Percentiles rank a stretch among this genome's conserved stretches.
Evolutionary conservation across 2,888 invertebrate species (phyloP).

Genomic region (Rotaria macrura): DNA sequence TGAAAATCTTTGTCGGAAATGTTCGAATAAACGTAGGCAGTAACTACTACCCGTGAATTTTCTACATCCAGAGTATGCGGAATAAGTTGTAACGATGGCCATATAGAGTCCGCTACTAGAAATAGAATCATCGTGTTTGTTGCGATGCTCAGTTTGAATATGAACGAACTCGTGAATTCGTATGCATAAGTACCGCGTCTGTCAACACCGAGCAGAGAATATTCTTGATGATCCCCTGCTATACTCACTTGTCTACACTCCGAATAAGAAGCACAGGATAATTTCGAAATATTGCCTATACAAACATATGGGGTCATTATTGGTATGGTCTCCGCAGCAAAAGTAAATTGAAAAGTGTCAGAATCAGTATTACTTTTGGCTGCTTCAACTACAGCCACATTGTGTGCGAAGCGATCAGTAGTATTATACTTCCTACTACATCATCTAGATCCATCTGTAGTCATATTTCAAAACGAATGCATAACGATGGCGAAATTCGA

Average conservation of each 20-base stretch:
- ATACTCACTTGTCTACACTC: neutral
- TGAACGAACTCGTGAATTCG: neutral
- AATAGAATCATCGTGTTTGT: neutral
- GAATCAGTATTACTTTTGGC: neutral
- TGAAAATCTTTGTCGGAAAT: neutral
- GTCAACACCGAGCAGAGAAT: neutral
- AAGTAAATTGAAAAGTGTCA: neutral
- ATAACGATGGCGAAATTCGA: neutral
- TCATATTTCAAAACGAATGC: neutral
- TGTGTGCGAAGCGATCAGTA: neutral
- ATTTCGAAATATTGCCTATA: neutral
- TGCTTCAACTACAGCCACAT: neutral
- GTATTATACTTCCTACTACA: neutral
- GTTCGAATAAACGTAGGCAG: neutral
- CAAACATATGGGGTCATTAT: neutral
- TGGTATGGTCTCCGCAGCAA: neutral
- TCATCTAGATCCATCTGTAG: neutral
- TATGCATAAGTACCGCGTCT: neutral
- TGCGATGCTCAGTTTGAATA: neutral
- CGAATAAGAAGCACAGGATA: neutral
- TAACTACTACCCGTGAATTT: neutral
- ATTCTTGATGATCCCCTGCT: neutral
- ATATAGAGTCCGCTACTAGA: neutral
- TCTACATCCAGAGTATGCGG: neutral
- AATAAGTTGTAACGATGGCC: neutral